Percentiles rank a stretch among this genome's conserved stretches.
Evolutionary conservation across 2,113 vertebrate species (phyloP).

Genomic region (Oxygymnocypris stewartii): DNA sequence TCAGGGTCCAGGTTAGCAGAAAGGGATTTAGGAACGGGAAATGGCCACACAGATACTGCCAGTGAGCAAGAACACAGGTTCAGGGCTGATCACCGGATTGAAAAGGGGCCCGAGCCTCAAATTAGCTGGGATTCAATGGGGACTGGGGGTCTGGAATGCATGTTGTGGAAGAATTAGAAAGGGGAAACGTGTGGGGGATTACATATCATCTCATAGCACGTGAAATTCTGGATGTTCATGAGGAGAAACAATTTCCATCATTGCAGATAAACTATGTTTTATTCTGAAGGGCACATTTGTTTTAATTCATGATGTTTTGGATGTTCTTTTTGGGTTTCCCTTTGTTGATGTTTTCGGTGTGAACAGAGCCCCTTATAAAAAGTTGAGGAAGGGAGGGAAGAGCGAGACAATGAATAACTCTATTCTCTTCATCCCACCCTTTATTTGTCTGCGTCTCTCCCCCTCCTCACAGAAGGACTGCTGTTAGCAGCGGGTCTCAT

Average conservation of each 20-base stretch:
- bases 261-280: constrained; percentile 19
- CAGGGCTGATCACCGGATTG: constrained; percentile 28
- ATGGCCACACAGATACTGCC: neutral
- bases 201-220: constrained; percentile 28
- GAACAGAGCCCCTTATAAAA: constrained; percentile 28
- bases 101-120: constrained; percentile 23
- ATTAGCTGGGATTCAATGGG: constrained; percentile 28
- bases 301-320: neutral
- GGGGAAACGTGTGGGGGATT: constrained; percentile 25
- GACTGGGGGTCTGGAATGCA: constrained; percentile 51
- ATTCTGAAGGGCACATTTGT: constrained; percentile 21
- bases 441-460: neutral
- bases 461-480: constrained; percentile 40
- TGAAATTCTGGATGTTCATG: neutral
- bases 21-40: constrained; percentile 3
- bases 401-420: constrained; percentile 22
- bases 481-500: constrained; percentile 96
- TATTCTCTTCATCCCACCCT: constrained; percentile 8
- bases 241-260: constrained; percentile 12
- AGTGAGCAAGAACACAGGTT: constrained; percentile 43
- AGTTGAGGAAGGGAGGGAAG: neutral
- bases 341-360: constrained; percentile 10
- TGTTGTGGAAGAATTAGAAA: constrained; percentile 24
- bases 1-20: constrained; percentile 31
- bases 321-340: constrained; percentile 23